Percentiles rank a stretch among this genome's conserved stretches.
Conservation (phyloP, 1,140 invertebrate species). For the Lepidurus arcticus region DNA sequence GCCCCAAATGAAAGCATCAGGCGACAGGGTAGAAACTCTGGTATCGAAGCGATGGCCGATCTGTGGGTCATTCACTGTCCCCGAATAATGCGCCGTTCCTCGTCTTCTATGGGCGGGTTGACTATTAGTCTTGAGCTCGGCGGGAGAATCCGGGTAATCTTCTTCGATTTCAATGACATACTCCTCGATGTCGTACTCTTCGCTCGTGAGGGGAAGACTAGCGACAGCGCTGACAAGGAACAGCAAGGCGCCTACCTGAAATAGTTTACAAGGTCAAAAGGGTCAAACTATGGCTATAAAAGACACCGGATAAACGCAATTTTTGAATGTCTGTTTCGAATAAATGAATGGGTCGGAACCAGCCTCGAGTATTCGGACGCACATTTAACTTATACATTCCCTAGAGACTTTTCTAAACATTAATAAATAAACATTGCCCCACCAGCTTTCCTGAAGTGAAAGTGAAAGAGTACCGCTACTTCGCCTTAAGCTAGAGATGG, state of each 20-base stretch:
- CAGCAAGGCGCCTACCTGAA: neutral
- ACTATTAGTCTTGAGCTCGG: no score
- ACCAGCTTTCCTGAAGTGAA: neutral
- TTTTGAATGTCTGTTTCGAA: neutral
- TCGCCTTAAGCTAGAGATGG: neutral
- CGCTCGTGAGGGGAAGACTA: neutral
- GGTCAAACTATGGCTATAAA: neutral
- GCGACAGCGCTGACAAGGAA: neutral
- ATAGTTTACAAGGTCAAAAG: neutral
- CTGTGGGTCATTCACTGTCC: neutral
- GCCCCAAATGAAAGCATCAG: neutral
- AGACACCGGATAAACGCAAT: neutral
- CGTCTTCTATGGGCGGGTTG: neutral
- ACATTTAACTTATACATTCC: neutral
- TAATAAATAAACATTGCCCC: neutral
- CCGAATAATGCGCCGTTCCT: neutral
- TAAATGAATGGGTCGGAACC: neutral
- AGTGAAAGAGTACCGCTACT: neutral
- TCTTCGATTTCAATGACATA: neutral
- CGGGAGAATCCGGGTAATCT: neutral
- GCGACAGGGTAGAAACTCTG: neutral
- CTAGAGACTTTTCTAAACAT: neutral
- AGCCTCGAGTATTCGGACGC: neutral
- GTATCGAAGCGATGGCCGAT: neutral
- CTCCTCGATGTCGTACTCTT: neutral